These are phyloP conservation scores for Oxystoma pomonae DNA, from an alignment of 2,888 invertebrate genomes.

Conservation along the genomic window DNA sequence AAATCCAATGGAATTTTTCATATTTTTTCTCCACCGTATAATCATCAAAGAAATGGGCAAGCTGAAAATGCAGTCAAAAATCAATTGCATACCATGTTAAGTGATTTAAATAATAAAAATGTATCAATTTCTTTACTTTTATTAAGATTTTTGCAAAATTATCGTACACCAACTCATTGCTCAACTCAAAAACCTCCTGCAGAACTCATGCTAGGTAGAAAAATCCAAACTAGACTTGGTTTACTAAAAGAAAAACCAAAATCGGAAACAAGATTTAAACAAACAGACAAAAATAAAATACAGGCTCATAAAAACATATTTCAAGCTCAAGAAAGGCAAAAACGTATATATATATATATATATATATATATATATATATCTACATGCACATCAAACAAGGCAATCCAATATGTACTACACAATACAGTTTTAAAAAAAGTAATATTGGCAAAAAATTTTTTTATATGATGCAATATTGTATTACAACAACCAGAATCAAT, in stretches of 20 bases:
- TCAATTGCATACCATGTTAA: not conserved
- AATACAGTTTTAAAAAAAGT: too few species aligned
- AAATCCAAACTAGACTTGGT: not conserved
- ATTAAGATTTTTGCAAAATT: not conserved
- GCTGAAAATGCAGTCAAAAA: not conserved
- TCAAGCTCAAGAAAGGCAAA: too few species aligned
- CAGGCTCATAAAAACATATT: too few species aligned
- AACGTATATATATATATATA: too few species aligned
- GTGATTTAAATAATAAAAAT: not conserved
- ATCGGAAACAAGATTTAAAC: too few species aligned
- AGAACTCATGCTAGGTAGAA: slow-evolving; percentile 6
- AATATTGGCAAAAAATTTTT: too few species aligned
- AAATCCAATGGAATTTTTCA: not conserved
- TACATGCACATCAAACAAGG: too few species aligned
- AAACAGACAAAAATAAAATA: too few species aligned
- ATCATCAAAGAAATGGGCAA: not conserved
- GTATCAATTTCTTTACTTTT: not conserved
- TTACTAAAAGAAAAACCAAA: not conserved
- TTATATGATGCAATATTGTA: too few species aligned
- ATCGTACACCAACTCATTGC: not conserved
- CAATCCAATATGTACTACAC: too few species aligned
- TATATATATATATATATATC: too few species aligned
- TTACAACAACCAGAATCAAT: too few species aligned
- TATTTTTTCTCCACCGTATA: not conserved
- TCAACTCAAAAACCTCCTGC: not conserved